phyloP scores from a whole-genome alignment of 2,113 vertebrate species.

The Pterocles burchelli region DNA sequence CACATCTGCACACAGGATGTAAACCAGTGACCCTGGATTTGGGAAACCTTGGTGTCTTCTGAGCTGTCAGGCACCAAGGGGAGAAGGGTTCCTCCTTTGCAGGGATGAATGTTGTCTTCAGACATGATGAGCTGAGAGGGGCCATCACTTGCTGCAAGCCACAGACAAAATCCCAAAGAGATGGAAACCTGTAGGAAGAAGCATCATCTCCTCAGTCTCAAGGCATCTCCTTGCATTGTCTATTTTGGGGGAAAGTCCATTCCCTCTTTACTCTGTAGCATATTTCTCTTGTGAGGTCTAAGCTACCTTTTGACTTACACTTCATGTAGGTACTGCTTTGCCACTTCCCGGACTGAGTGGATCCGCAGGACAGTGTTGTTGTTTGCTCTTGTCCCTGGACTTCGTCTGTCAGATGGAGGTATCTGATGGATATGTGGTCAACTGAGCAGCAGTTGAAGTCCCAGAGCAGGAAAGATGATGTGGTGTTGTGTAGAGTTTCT shows the following conservation, averaged over 20 bases:
- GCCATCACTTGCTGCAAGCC: neutral
- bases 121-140: neutral
- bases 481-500: rapidly evolving
- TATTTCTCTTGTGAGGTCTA: neutral
- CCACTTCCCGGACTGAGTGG: rapidly evolving
- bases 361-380: neutral
- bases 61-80: neutral
- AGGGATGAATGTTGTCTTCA: neutral
- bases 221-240: neutral
- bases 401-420: neutral
- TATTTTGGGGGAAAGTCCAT: neutral
- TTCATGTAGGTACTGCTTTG: neutral
- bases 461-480: neutral
- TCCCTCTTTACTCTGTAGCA: neutral
- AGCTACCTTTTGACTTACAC: neutral
- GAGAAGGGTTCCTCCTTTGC: neutral
- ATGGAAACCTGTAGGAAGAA: neutral
- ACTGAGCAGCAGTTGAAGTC: neutral
- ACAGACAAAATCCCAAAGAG: neutral
- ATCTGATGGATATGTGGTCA: neutral
- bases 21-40: neutral
- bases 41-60: neutral
- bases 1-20: rapidly evolving
- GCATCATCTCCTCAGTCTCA: neutral
- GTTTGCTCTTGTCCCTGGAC: neutral